Conservation (phyloP, 2,797 vertebrate species). For the Setipinna tenuifilis region DNA sequence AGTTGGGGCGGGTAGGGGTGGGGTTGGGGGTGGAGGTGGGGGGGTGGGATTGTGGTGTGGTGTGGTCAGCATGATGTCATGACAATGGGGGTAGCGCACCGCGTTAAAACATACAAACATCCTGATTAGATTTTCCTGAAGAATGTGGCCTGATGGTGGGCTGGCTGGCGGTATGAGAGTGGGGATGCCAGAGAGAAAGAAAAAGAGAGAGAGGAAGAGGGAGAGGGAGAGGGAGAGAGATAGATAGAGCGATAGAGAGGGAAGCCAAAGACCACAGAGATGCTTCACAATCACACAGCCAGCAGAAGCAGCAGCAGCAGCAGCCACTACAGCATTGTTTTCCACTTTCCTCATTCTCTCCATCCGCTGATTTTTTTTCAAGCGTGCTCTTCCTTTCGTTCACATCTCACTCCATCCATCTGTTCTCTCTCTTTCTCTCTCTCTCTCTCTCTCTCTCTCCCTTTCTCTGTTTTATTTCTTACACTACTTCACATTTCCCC, state of each 20-base stretch:
- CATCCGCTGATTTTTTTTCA: background rate
- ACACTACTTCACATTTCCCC: background rate
- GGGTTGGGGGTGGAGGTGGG: no score
- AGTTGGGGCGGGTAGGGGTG: background rate
- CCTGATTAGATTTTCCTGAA: constrained; percentile 49
- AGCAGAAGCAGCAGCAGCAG: constrained; percentile 60
- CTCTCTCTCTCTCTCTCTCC: background rate
- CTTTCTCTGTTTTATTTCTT: background rate
- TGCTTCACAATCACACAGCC: constrained; percentile 43
- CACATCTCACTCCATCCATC: background rate
- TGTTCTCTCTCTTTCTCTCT: background rate
- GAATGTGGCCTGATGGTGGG: constrained; percentile 51
- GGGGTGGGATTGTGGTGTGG: background rate
- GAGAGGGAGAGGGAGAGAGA: no score
- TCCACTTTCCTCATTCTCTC: background rate
- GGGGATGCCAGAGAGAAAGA: constrained; percentile 51
- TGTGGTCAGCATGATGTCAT: constrained; percentile 44
- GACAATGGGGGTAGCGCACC: constrained; percentile 36
- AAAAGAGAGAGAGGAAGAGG: constrained; percentile 39
- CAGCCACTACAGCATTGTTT: background rate
- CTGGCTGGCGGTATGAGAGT: constrained; percentile 50
- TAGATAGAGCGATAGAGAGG: constrained; percentile 39
- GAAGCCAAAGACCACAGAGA: background rate
- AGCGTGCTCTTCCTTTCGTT: background rate
- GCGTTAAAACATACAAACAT: constrained; percentile 65